A percentile compares a stretch with the other conserved stretches of the same genome.
phyloP scores from a whole-genome alignment of 1,140 invertebrate species.

The Dermatophagoides farinae region DNA sequence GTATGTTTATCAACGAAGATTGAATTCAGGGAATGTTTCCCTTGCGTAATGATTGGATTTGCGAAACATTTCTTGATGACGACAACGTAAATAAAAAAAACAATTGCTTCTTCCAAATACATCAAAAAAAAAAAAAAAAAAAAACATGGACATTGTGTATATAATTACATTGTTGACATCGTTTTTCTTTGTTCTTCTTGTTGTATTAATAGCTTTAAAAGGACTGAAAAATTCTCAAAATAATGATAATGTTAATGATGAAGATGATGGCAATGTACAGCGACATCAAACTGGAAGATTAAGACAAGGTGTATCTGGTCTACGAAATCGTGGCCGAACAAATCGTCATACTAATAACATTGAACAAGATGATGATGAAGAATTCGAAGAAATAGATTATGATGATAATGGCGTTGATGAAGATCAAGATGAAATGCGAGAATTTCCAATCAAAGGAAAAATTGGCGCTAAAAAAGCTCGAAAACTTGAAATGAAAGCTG shows the following conservation, averaged over 20 bases:
- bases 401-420: not conserved
- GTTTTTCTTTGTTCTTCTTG: not conserved
- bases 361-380: conserved; percentile 1
- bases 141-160: not conserved
- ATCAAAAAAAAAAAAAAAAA: not conserved
- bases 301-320: not conserved
- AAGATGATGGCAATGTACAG: not conserved
- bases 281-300: not conserved
- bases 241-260: not conserved
- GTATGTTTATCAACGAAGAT: no score
- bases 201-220: not conserved
- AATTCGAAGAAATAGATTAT: not conserved
- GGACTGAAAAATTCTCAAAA: not conserved
- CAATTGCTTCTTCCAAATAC: not conserved
- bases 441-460: conserved; percentile 42
- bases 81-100: not conserved
- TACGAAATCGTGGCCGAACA: not conserved
- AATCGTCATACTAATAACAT: conserved; percentile 10
- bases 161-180: not conserved
- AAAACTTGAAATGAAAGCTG: conserved; percentile 75
- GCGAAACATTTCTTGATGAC: not conserved
- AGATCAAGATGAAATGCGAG: conserved; percentile 21
- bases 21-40: no score
- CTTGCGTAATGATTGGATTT: not conserved
- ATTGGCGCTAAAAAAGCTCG: conserved; percentile 78